phyloP scores from a whole-genome alignment of 2,113 vertebrate genomes.

The Gymnorhina tibicen region DNA sequence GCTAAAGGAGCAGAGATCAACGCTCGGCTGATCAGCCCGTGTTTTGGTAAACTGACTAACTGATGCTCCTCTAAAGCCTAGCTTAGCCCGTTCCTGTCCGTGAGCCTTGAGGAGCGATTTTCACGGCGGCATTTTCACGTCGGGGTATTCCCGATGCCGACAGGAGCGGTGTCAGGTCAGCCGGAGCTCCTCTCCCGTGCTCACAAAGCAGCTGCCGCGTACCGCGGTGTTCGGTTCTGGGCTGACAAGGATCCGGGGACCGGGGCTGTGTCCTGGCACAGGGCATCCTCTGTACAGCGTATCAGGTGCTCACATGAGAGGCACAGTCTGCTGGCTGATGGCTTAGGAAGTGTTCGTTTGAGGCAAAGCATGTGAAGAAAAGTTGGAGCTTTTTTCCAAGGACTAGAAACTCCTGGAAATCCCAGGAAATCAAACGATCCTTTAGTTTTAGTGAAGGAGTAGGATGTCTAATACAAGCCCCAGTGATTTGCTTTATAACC shows the following conservation, averaged over 20 bases:
- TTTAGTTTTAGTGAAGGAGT: background rate
- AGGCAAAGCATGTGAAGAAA: background rate
- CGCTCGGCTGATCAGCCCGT: background rate
- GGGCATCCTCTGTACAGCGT: accelerated
- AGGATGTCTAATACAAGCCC: background rate
- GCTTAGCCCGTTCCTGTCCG: accelerated
- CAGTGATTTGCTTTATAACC: background rate
- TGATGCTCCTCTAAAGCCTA: accelerated
- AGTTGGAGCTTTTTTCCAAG: accelerated
- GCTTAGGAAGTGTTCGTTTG: accelerated
- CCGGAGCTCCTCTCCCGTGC: background rate
- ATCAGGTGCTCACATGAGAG: accelerated
- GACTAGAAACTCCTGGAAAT: background rate
- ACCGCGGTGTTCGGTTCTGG: accelerated
- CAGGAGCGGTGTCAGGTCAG: accelerated
- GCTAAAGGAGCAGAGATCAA: accelerated
- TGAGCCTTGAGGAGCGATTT: background rate
- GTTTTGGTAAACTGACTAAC: accelerated
- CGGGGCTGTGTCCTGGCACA: background rate
- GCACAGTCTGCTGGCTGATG: accelerated
- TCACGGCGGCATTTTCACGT: accelerated
- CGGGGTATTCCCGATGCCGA: accelerated
- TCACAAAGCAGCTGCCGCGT: background rate
- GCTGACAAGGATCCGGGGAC: background rate
- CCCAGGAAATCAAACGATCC: background rate